Conservation (phyloP, 2,797 vertebrate genomes). For the Gymnocypris eckloni region DNA sequence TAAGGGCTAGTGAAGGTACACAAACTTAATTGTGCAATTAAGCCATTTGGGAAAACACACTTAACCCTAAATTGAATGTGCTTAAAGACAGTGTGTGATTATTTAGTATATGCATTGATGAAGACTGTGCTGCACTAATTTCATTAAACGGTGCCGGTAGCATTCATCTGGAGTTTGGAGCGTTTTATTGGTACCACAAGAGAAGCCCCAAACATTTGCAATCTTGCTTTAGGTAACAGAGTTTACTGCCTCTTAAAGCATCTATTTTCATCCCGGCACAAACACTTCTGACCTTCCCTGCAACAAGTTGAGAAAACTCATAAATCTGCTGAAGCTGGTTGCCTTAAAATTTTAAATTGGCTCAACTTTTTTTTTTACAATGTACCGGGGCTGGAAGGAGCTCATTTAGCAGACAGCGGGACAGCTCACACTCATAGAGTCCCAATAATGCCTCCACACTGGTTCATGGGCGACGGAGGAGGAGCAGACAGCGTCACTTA, state of each 20-base stretch:
- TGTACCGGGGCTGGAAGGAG: slow-evolving; percentile 28
- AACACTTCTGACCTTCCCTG: slow-evolving; percentile 37
- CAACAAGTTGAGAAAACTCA: neutral
- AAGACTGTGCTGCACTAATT: neutral
- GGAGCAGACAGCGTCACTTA: slow-evolving; percentile 60
- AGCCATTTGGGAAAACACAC: neutral
- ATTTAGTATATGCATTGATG: neutral
- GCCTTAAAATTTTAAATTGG: no score
- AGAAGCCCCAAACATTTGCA: slow-evolving; percentile 15
- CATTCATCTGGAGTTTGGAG: slow-evolving; percentile 4
- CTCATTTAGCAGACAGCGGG: slow-evolving; percentile 46
- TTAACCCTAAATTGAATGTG: neutral
- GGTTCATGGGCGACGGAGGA: slow-evolving; percentile 36
- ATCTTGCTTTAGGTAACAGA: slow-evolving; percentile 37
- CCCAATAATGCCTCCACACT: slow-evolving; percentile 40
- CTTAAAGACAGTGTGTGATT: neutral
- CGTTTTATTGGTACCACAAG: neutral
- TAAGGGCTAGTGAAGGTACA: neutral
- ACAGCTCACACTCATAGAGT: slow-evolving; percentile 32
- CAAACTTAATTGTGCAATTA: neutral
- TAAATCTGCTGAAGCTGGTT: no score
- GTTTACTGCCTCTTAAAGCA: slow-evolving; percentile 42
- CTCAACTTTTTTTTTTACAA: no score
- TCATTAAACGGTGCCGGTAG: neutral
- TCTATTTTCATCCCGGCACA: slow-evolving; percentile 44